Percentiles rank a stretch among this genome's conserved stretches.
Evolutionary conservation across 2,113 vertebrate genomes (phyloP).

Genomic region (Hippocampus abdominalis): DNA sequence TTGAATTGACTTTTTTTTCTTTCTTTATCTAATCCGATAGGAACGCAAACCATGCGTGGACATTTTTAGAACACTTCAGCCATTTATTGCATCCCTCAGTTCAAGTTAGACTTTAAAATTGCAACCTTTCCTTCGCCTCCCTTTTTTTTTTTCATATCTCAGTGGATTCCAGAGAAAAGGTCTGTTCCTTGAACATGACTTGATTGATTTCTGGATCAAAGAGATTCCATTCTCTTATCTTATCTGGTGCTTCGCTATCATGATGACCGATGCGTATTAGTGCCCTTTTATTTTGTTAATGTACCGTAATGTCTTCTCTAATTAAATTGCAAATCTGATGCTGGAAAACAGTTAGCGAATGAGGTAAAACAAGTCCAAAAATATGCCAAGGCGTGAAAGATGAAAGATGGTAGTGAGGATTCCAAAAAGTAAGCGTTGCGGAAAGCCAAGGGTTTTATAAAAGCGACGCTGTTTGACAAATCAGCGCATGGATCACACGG

Average conservation of each 20-base stretch:
- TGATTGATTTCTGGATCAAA: not conserved
- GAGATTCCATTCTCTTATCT: conserved; percentile 40
- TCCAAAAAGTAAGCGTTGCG: not conserved
- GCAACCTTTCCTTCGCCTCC: not conserved
- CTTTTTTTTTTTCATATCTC: not conserved
- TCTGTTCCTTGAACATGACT: not conserved
- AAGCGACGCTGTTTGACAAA: not conserved
- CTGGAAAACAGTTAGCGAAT: conserved; percentile 74
- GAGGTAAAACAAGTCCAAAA: conserved; percentile 1
- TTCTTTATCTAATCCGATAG: not conserved
- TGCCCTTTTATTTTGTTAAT: conserved; percentile 66
- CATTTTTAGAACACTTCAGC: not conserved
- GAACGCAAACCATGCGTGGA: not conserved
- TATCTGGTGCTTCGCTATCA: conserved; percentile 68
- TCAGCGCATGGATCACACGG: not conserved
- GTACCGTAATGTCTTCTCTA: conserved; percentile 73
- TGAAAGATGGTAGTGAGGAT: not conserved
- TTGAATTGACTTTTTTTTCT: not conserved
- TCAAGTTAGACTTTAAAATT: not conserved
- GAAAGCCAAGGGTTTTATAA: not conserved
- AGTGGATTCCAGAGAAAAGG: not conserved
- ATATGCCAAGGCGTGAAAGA: not conserved
- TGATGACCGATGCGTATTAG: conserved; percentile 80
- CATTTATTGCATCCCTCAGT: not conserved
- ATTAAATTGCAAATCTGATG: conserved; percentile 85